phyloP scores from a whole-genome alignment of 2,113 vertebrate genomes.

The Cryptomyrus ogoouensis region DNA sequence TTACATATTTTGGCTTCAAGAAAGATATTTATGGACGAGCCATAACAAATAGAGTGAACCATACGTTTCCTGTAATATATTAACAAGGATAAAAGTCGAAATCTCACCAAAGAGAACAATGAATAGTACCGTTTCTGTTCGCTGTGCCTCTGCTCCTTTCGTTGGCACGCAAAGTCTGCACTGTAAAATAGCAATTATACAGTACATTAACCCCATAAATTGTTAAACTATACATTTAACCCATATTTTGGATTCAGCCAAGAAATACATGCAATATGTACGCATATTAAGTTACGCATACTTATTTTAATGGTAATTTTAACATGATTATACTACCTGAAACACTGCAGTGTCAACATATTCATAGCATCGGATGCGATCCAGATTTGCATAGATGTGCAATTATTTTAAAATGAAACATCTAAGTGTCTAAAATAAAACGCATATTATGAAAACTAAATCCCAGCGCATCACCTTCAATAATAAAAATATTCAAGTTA shows the following conservation, averaged over 20 bases:
- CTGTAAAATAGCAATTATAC: slow-evolving; percentile 16
- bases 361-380: neutral
- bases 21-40: neutral
- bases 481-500: neutral
- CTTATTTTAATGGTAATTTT: neutral
- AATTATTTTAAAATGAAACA: neutral
- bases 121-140: neutral
- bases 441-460: neutral
- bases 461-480: neutral
- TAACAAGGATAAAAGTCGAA: neutral
- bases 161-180: slow-evolving; percentile 17
- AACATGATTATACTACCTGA: neutral
- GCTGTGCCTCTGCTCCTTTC: slow-evolving; percentile 9
- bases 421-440: neutral
- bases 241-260: neutral
- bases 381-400: neutral
- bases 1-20: neutral
- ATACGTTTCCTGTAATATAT: neutral
- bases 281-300: neutral
- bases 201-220: slow-evolving; percentile 2
- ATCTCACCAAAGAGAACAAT: neutral
- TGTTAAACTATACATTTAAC: neutral
- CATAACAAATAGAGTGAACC: neutral
- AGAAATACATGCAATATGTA: neutral
- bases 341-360: neutral